These are phyloP conservation scores for Anthonomus grandis DNA, from an alignment of 1,140 invertebrate species.

Conservation along the genomic window DNA sequence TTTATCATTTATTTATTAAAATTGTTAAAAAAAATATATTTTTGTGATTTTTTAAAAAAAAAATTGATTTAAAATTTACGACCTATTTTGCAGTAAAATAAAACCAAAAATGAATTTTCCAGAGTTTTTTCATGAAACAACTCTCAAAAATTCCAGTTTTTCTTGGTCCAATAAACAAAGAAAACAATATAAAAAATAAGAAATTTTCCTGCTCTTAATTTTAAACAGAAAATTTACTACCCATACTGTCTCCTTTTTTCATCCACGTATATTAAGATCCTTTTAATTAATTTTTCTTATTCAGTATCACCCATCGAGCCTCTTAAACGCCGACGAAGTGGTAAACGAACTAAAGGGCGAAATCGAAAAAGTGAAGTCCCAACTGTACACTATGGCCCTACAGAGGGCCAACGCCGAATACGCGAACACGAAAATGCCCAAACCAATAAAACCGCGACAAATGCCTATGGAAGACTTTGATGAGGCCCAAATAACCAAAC, in stretches of 20 bases:
- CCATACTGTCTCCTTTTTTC: neutral
- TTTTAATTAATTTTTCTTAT: neutral
- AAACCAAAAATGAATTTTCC: too few relatives aligned
- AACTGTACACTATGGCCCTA: slow-evolving; percentile 17
- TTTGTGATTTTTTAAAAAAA: too few relatives aligned
- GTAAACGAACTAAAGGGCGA: slow-evolving; percentile 27
- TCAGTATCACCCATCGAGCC: neutral
- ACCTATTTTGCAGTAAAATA: too few relatives aligned
- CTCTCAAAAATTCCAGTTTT: too few relatives aligned
- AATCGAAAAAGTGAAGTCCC: slow-evolving; percentile 28
- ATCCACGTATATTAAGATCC: neutral
- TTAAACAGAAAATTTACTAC: too few relatives aligned
- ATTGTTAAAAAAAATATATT: too few relatives aligned
- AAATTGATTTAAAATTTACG: too few relatives aligned
- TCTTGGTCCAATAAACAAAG: too few relatives aligned
- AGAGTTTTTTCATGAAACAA: too few relatives aligned
- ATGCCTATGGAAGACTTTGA: slow-evolving; percentile 6
- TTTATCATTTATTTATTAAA: too few relatives aligned
- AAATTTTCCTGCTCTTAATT: too few relatives aligned
- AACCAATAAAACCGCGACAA: neutral
- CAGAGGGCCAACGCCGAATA: neutral
- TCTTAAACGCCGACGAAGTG: slow-evolving; percentile 14
- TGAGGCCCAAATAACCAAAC: neutral
- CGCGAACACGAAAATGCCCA: slow-evolving; percentile 1
- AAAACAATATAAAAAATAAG: too few relatives aligned